phyloP scores from a whole-genome alignment of 30 jellyfish, hydroid and myxozoan species.

The Calvadosia cruxmelitensis region DNA sequence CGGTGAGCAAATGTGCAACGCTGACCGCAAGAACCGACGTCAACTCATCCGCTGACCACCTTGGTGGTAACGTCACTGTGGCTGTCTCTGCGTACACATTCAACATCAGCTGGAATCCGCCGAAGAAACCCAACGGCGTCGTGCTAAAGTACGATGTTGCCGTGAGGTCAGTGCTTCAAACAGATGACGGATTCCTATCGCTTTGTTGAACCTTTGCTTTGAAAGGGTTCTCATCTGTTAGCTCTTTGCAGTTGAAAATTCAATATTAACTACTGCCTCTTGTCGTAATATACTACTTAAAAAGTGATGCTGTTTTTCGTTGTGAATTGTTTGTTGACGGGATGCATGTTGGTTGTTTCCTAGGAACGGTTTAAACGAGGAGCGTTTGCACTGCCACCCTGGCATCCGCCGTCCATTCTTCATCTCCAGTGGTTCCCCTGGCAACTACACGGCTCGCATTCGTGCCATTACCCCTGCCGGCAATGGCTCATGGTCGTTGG shows the following conservation, averaged over 20 bases:
- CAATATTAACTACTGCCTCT: too few species aligned
- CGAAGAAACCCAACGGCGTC: slow-evolving; percentile 70
- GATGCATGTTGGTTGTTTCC: neutral
- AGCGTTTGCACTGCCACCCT: slow-evolving; percentile 34
- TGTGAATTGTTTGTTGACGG: neutral
- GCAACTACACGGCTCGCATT: slow-evolving; percentile 43
- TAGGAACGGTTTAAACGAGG: slow-evolving; percentile 17
- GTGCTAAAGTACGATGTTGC: slow-evolving; percentile 59
- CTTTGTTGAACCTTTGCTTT: neutral
- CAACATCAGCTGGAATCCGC: slow-evolving; percentile 68
- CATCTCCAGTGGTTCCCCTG: slow-evolving; percentile 47
- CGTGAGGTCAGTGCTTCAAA: slow-evolving; percentile 30
- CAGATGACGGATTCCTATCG: neutral
- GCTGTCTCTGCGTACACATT: slow-evolving; percentile 20
- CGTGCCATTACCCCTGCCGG: slow-evolving; percentile 90
- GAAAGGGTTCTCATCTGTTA: too few species aligned
- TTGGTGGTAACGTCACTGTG: slow-evolving; percentile 22
- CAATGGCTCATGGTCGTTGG: slow-evolving; percentile 65
- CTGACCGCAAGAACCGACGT: slow-evolving; percentile 68
- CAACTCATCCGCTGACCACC: slow-evolving; percentile 51
- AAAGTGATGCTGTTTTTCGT: neutral
- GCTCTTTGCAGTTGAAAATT: too few species aligned
- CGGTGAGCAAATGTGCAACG: slow-evolving; percentile 37
- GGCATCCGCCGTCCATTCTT: slow-evolving; percentile 49
- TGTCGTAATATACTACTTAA: too few species aligned